Conservation (phyloP, 2,113 vertebrate genomes). For the Leiothrix lutea region DNA sequence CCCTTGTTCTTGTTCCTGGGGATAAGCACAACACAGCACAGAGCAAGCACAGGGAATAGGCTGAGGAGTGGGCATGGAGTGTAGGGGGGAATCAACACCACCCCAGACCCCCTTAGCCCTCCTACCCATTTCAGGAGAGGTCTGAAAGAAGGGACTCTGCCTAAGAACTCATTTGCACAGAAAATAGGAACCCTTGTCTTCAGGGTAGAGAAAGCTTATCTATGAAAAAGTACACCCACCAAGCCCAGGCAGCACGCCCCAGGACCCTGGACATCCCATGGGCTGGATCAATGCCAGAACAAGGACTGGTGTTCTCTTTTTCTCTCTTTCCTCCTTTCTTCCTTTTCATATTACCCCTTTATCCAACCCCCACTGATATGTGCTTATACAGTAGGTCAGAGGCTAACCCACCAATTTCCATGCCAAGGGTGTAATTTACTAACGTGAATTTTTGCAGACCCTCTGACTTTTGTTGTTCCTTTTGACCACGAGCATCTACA, state of each 20-base stretch:
- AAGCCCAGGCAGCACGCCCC: neutral
- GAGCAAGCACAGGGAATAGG: neutral
- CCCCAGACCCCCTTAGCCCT: neutral
- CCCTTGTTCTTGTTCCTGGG: neutral
- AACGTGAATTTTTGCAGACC: neutral
- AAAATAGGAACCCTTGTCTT: neutral
- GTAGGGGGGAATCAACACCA: neutral
- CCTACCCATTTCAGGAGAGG: neutral
- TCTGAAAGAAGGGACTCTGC: neutral
- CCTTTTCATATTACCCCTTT: neutral
- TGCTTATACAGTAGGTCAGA: neutral
- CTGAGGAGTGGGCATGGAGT: neutral
- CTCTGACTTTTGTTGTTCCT: neutral
- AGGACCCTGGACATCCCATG: neutral
- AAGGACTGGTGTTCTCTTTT: neutral
- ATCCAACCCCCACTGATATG: accelerated
- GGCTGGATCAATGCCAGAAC: neutral
- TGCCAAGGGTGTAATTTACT: neutral
- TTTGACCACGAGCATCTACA: accelerated
- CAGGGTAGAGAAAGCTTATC: neutral
- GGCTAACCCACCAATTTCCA: neutral
- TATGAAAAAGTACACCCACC: neutral
- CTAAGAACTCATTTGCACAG: neutral
- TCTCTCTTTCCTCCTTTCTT: neutral
- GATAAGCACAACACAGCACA: neutral